Evolutionary conservation across 2,113 vertebrate genomes (phyloP).

Genomic region (Azemiops feae): DNA sequence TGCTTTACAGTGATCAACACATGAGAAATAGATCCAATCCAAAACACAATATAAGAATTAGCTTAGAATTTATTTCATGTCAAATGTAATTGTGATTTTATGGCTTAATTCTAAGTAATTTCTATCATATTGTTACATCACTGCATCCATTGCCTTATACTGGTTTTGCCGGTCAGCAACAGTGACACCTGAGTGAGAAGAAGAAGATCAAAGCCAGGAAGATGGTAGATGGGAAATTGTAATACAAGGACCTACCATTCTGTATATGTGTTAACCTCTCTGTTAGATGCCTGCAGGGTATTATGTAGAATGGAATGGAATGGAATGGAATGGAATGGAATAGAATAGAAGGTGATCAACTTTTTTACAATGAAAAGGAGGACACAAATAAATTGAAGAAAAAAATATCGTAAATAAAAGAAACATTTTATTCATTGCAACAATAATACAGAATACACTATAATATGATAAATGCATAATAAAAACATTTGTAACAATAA

Average conservation of each 20-base stretch:
- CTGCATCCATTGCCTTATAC: background rate
- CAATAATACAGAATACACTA: too few relatives aligned
- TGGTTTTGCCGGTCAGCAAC: background rate
- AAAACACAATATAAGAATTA: background rate
- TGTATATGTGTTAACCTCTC: background rate
- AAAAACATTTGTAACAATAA: too few relatives aligned
- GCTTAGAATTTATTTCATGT: background rate
- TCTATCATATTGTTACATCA: background rate
- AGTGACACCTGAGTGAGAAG: background rate
- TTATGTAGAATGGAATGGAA: too few relatives aligned
- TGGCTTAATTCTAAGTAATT: background rate
- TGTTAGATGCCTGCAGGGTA: background rate
- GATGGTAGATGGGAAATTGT: background rate
- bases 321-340: too few relatives aligned
- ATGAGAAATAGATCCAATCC: background rate
- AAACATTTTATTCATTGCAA: too few relatives aligned
- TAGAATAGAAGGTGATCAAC: too few relatives aligned
- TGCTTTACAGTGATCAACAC: background rate
- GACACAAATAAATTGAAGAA: too few relatives aligned
- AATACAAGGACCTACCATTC: background rate
- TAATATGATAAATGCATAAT: too few relatives aligned
- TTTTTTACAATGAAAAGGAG: too few relatives aligned
- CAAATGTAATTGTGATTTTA: background rate
- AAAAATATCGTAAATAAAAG: too few relatives aligned
- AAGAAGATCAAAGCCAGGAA: background rate